Evolutionary conservation across 1,140 invertebrate genomes (phyloP), one percentile per base, ranked within the genome.

Genomic region (Telenomus remus): DNA sequence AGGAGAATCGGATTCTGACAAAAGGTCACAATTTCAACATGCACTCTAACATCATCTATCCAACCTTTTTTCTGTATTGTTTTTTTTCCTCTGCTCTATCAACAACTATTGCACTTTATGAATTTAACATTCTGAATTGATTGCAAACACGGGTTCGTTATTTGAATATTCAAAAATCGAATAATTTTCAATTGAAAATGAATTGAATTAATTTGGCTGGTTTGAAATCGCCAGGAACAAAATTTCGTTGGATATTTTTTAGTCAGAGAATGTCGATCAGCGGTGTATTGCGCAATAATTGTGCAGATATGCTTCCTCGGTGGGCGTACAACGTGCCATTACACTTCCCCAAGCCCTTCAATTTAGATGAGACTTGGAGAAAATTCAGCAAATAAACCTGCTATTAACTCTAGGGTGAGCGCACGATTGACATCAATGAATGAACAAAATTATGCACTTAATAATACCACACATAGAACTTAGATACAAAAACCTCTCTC

Each of bases 301-400:
- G 68, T 54, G 46, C 60, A 59, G 53, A 72, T 65, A 42, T 27
- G 48, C 46, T 73, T 73, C 61, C 50, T 73, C 39, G 39, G 61
- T 65, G 34, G 56, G 56, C 56, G 51, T 74, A 66, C 63, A 50
- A 49, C 61, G 61, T 73, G 9, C 61, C 15, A 64, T 72, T 60
- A 72, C 33, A 72, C 54, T 72, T 72, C 69, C 69, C 69, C 69
- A 64, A 72, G 69, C 60, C 55, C 69, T 72, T 72, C 55, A 72
- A 72, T 72, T 72, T 65, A 72, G 60, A 10, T 43, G 43, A 39
- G 42, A 72, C 48, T 60, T 46, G 16, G 60, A 54, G 69, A 65
- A 74, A 74, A 74, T 74, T 74, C 60, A 74, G 63, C 70, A 61
- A 74, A 74, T 74, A 61, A 74, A 66, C 61, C 55, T 64, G 14